Evolutionary conservation across 2,113 vertebrate species (phyloP), one percentile per base, ranked within the genome.

Genomic region (Microtus richardsoni): DNA sequence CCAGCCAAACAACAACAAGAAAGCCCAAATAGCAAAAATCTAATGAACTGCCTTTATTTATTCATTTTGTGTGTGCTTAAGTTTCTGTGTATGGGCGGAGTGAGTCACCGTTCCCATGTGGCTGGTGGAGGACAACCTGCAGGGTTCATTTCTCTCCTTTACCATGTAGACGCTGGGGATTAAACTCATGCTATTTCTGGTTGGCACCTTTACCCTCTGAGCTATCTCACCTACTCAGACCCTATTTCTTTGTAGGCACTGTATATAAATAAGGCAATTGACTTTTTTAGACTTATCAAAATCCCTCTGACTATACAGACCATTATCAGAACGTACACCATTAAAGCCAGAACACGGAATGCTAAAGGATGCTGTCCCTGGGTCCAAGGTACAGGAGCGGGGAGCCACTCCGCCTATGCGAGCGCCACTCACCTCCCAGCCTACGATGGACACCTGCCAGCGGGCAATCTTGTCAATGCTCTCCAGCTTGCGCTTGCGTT

Each of bases 361-460:
- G 88, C 6, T 17, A 22, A 85, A 88, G 92, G 79, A 64, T 19
- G 83, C 77, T 71, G 30, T 41, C 44, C 9, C 5, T 2, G 4
- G 19, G 70, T 12, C 10, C 28, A 36, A 75, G 68, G 2, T 2
- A n/a, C 33, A 9, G 83, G n/a, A 16, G 21, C 17, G 0, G 4
- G 1, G 4, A 2, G 62, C 7, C 17, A n/a, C 1, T 22, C 0
- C 4, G 33, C 47, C 14, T 12, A 21, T 1, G 12, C 16, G 78
- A n/a, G 0, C 41, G 71, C 3, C 39, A 73, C 98, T 99, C 93
- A 99, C 99, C 99, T 99, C 99, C 99, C 99, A 99, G 96, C 98
- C 99, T 0, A 99, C 98, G 1, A 99, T 99, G 98, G 99, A 98
- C n/a, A 99, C 99, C 98, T 99, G 99, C 99, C 99, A 99, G 88